Evolutionary conservation across 1,140 invertebrate genomes (phyloP).

Genomic region (Caerostris darwini): DNA sequence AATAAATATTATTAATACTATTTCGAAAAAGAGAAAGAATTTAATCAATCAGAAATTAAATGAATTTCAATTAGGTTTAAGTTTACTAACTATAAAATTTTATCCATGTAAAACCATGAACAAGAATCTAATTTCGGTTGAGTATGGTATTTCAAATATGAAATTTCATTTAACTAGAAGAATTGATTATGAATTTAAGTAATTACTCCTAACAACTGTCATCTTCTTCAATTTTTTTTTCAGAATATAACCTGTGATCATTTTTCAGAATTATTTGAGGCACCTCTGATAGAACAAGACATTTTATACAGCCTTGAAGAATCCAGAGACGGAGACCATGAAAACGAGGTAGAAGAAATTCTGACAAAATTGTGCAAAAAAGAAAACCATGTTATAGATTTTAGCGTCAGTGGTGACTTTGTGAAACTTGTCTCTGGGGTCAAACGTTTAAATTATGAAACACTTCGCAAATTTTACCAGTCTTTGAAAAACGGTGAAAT

Average conservation of each 20-base stretch:
- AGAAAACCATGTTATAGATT: background rate
- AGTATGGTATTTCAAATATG: no score
- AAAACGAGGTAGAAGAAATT: slow-evolving; percentile 25
- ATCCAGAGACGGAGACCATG: background rate
- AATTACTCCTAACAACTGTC: no score
- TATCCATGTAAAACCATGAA: no score
- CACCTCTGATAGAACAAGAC: background rate
- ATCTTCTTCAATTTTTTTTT: background rate
- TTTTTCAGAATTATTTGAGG: background rate
- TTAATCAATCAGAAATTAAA: no score
- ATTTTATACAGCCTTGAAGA: slow-evolving; percentile 52
- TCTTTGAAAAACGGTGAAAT: slow-evolving; percentile 49
- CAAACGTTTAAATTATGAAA: background rate
- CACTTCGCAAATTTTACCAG: background rate
- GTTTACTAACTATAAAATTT: no score
- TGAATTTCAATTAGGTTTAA: no score
- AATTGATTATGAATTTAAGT: no score
- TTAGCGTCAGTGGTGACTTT: slow-evolving; percentile 35
- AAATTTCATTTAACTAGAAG: no score
- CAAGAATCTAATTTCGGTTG: no score
- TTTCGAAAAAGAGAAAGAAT: no score
- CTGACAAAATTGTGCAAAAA: slow-evolving; percentile 53
- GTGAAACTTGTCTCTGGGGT: slow-evolving; percentile 3
- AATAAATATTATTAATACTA: no score
- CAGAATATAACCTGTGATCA: background rate